Base-by-base conservation (phyloP, 1,140 invertebrate genomes). In the Philaenus spumarius region DNA sequence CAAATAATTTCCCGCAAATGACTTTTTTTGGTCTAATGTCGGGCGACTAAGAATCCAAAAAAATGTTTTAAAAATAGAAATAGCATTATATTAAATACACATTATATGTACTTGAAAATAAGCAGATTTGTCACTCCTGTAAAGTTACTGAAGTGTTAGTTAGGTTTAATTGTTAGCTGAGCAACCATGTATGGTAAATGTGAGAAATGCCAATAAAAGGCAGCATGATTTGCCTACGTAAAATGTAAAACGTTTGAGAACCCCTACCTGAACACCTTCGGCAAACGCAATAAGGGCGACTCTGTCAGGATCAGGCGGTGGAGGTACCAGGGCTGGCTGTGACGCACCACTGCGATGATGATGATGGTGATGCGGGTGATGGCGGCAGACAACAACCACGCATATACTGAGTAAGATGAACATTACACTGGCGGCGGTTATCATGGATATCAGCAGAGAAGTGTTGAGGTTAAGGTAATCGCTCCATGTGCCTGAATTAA, bases 221-320 rank as follows among this genome's bases (percentile, higher is more conserved):
- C 15, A 20, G 6, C 19, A 50, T 30, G 34, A n/a, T n/a, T n/a
- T n/a, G n/a, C n/a, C n/a, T n/a, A n/a, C n/a, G n/a, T n/a, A n/a
- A n/a, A n/a, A 37, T 9, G 35, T n/a, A 20, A 19, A 37, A n/a
- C n/a, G n/a, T n/a, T n/a, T 17, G 30, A 30, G 26, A 51, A 3
- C 2, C n/a, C 42, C 22, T 11, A 68, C 69, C 62, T 74, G 73
- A 39, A 75, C 65, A 12, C 73, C 75, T 61, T 77, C 76, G 45
- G 73, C 73, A 61, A 72, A 76, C 9, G 75, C 73, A 56, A 77
- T 77, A 26, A 77, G 65, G 7, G 76, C 75, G 15, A 76, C 68
- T 45, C 76, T 63, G 60, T 77, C 76, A 1, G 68, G 60, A 58
- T 67, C 65, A 22, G 45, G 22, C 1, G 42, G 55, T 23, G 55